Percentiles rank a stretch among this genome's conserved stretches.
These are phyloP conservation scores for Periplaneta americana DNA, from an alignment of 1,140 invertebrate genomes.

Conservation along the genomic window DNA sequence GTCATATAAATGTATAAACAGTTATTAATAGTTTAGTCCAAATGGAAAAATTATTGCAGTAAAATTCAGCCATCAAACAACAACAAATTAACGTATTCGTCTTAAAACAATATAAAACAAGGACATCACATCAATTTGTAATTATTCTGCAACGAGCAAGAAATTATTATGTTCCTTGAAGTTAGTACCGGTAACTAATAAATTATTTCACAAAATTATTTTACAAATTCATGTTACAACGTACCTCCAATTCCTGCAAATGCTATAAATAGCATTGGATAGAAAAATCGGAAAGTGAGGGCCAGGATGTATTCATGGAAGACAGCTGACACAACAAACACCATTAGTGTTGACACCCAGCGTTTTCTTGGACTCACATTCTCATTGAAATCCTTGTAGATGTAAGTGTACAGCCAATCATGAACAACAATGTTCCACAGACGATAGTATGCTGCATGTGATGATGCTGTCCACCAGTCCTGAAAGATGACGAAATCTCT, in stretches of 20 bases:
- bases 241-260: constrained; percentile 55
- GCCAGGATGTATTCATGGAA: constrained; percentile 83
- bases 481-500: constrained; percentile 36
- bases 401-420: constrained; percentile 89
- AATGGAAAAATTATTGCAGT: too few relatives aligned
- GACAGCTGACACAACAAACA: constrained; percentile 61
- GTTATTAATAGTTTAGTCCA: too few relatives aligned
- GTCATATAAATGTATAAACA: too few relatives aligned
- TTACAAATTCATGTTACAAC: background rate
- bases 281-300: constrained; percentile 76
- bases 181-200: background rate
- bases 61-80: too few relatives aligned
- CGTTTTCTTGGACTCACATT: constrained; percentile 45
- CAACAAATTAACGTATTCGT: too few relatives aligned
- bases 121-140: too few relatives aligned
- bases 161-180: background rate
- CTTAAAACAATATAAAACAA: too few relatives aligned
- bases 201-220: background rate
- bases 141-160: constrained; percentile 33
- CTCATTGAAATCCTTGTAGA: constrained; percentile 80
- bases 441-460: constrained; percentile 76
- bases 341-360: constrained; percentile 43
- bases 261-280: constrained; percentile 71
- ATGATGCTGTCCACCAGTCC: constrained; percentile 93
- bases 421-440: constrained; percentile 94